These are phyloP conservation scores for Drosophila persimilis DNA, from an alignment of 1,140 invertebrate species.

Conservation along the genomic window DNA sequence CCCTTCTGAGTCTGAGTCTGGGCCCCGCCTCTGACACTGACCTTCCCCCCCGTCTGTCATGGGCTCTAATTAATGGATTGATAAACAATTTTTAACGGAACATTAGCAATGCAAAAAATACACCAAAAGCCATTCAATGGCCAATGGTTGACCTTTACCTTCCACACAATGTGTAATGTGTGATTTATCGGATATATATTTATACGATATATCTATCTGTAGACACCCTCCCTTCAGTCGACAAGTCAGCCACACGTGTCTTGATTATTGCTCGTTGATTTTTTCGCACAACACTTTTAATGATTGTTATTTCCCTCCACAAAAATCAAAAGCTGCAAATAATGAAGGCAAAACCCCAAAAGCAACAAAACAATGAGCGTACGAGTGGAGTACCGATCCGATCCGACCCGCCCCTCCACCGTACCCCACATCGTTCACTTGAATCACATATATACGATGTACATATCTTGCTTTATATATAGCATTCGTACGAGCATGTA, in stretches of 20 bases:
- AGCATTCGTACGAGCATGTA: background rate
- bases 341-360: conserved; percentile 54
- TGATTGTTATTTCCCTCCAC: conserved; percentile 40
- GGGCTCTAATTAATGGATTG: conserved; percentile 7
- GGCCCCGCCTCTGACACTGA: conserved; percentile 16
- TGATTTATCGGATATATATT: conserved; percentile 33
- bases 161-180: conserved; percentile 21
- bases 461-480: conserved; percentile 6
- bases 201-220: background rate
- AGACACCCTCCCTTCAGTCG: background rate
- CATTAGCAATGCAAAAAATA: conserved; percentile 11
- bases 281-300: conserved; percentile 40
- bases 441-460: conserved; percentile 14
- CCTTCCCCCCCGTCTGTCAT: conserved; percentile 23
- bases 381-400: conserved; percentile 10
- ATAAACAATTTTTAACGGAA: conserved; percentile 32
- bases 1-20: background rate
- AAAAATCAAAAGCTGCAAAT: conserved; percentile 39
- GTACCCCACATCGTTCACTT: conserved; percentile 8
- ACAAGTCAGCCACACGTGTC: conserved; percentile 45
- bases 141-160: conserved; percentile 53
- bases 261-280: conserved; percentile 57
- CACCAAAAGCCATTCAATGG: background rate
- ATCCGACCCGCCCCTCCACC: background rate
- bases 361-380: conserved; percentile 13